A percentile compares a stretch with the other conserved stretches of the same genome.
phyloP scores from a whole-genome alignment of 35 echinoderm and acorn worm genomes.

The Chiridota heheva region DNA sequence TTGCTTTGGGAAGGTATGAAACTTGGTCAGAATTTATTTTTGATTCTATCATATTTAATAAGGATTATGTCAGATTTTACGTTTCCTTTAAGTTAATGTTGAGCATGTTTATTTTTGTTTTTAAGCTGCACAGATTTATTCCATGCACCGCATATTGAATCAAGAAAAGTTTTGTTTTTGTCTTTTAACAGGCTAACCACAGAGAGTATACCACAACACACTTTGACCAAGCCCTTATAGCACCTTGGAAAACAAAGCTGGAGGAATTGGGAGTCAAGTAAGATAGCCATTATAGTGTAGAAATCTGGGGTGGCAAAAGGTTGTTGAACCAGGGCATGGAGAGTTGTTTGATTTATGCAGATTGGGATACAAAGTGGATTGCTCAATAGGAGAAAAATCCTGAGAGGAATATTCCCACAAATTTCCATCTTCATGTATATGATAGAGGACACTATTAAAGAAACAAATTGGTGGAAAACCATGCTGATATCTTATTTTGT shows the following conservation, averaged over 20 bases:
- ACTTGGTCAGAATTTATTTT: too few relatives aligned
- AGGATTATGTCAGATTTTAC: background rate
- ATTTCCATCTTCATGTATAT: too few relatives aligned
- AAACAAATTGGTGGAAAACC: too few relatives aligned
- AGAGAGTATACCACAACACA: conserved; percentile 40
- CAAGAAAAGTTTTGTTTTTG: background rate
- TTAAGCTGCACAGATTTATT: background rate
- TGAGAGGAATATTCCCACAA: too few relatives aligned
- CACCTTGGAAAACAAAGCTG: conserved; percentile 65
- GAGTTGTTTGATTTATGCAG: too few relatives aligned
- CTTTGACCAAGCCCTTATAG: conserved; percentile 55
- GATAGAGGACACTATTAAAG: too few relatives aligned
- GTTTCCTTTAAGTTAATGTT: background rate
- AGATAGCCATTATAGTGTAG: background rate
- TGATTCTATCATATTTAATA: too few relatives aligned
- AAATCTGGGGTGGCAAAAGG: background rate
- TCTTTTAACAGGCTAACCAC: conserved; percentile 57
- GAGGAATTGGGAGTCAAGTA: conserved; percentile 57
- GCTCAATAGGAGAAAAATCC: too few relatives aligned
- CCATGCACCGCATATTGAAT: background rate
- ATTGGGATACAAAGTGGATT: too few relatives aligned
- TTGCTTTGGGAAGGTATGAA: too few relatives aligned
- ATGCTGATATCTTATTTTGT: too few relatives aligned
- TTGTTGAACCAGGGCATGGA: too few relatives aligned
- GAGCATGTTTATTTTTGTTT: background rate